Evolutionary conservation across 2,888 invertebrate genomes (phyloP), one percentile per base, ranked within the genome.

Genomic region (Spisula solida): DNA sequence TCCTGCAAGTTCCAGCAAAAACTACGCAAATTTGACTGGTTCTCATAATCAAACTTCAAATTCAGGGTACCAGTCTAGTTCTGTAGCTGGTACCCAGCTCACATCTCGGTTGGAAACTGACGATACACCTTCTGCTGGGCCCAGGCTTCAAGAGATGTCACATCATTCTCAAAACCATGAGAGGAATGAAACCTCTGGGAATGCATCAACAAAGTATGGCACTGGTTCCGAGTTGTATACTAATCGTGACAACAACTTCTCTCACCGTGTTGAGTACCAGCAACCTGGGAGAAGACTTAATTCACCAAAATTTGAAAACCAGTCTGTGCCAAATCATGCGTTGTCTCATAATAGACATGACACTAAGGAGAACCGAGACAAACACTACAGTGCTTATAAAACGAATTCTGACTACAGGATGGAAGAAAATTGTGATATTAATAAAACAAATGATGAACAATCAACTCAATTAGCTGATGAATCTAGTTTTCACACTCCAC

Each of bases 61-160:
- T 60, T 91, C 92, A 66, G 90, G 90, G 88, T 89, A 89, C 87
- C 92, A 91, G 81, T 83, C 88, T 60, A 84, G 16, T 80, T 14
- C 75, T 34, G 31, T 34, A 16, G 31, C 89, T 20, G 87, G 84
- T 25, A 82, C 80, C 41, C 85, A 88, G 29, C 60, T 70, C 41
- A 31, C 31, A n/a, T 14, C 78, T 47, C 78, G 55, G 78, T n/a
- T 18, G 8, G 56, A 78, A 85, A 85, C 48, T 16, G 79, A 79
- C n/a, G 34, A 41, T 18, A n/a, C 51, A 29, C 1, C 55, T 34
- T n/a, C 78, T n/a, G 79, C n/a, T 79, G 56, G 55, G 56, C 56
- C 85, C 16, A 84, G 86, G 48, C 88, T 87, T 47, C 92, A 90
- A 80, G 25, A 80, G 80, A 80, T n/a, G 48, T 16, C 4, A 14